Evolutionary conservation across 2,888 invertebrate species (phyloP).

Genomic region (Thereva unica): DNA sequence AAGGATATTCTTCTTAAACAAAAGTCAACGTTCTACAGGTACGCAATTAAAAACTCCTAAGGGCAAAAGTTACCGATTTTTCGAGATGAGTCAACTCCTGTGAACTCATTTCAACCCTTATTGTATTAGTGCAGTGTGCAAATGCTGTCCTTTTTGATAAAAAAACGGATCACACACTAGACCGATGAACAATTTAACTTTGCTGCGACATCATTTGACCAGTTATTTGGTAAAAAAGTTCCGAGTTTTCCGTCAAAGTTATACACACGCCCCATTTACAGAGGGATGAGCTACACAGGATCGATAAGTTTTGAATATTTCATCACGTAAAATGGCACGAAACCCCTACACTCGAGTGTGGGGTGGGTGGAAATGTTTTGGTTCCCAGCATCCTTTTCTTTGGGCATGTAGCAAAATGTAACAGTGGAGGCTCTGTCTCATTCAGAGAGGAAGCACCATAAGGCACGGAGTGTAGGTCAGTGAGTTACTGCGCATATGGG

Average conservation of each 20-base stretch:
- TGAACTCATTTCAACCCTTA: slow-evolving; percentile 11
- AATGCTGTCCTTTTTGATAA: background rate
- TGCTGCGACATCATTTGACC: slow-evolving; percentile 6
- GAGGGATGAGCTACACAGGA: background rate
- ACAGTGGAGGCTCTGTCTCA: background rate
- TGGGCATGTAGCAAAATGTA: slow-evolving; percentile 7
- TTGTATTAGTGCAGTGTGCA: background rate
- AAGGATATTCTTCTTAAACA: slow-evolving; percentile 8
- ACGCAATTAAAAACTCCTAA: background rate
- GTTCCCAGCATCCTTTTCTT: slow-evolving; percentile 15
- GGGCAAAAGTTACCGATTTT: slow-evolving; percentile 26
- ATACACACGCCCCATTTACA: slow-evolving; percentile 18
- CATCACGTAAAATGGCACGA: slow-evolving; percentile 23
- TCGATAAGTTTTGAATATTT: slow-evolving; percentile 31
- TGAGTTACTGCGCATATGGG: slow-evolving; percentile 27
- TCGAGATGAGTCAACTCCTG: slow-evolving; percentile 30
- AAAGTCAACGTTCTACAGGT: no score
- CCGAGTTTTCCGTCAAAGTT: slow-evolving; percentile 9
- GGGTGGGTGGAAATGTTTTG: slow-evolving; percentile 13
- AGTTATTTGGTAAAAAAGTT: slow-evolving; percentile 16
- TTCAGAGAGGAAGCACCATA: background rate
- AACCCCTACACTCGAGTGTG: background rate
- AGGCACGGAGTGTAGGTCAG: slow-evolving; percentile 25
- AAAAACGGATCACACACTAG: slow-evolving; percentile 9
- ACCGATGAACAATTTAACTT: slow-evolving; percentile 3